Evolutionary conservation across 1,140 invertebrate species (phyloP), one percentile per base, ranked within the genome.

Genomic region (Pectinophora gossypiella): DNA sequence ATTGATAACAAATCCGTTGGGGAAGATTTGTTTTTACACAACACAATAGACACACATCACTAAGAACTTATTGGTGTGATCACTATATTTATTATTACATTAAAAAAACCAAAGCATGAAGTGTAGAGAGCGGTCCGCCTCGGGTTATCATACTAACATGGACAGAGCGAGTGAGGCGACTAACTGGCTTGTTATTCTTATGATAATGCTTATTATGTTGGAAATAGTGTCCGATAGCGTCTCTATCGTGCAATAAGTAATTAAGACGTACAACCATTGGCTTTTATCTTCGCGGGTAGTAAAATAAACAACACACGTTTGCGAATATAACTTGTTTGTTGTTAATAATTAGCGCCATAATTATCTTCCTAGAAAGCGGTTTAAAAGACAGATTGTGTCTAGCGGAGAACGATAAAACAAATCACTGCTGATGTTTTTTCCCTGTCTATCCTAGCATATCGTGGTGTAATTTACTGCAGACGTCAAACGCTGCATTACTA

Each of bases 121-220:
- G n/a, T 3, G 27, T 1, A 12, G 27, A 9, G 2, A 3, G 7
- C 6, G 27, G 9, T 32, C 27, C 6, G 27, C n/a, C 27, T 32
- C n/a, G n/a, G 2, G 9, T 32, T 1, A 12, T 32, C 27, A 9
- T 32, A 32, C n/a, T n/a, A n/a, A n/a, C n/a, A n/a, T n/a, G n/a
- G n/a, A n/a, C n/a, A n/a, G n/a, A n/a, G n/a, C n/a, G n/a, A 9
- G 27, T 32, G 9, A n/a, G 1, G 7, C 27, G 9, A 12, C 9
- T n/a, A 32, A 32, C 27, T 12, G 27, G 72, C 77, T 78, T 85
- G 78, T 85, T 85, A 82, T 85, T 85, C 73, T 84, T 80, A 77
- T 81, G 80, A 85, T 85, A 85, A 82, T 32, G 27, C 27, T 32
- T 85, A 82, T 85, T 85, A 85, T 12, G 27, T 82, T 81, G 71